Evolutionary conservation across 2,888 invertebrate species (phyloP).

Genomic region (Hedya salicella): DNA sequence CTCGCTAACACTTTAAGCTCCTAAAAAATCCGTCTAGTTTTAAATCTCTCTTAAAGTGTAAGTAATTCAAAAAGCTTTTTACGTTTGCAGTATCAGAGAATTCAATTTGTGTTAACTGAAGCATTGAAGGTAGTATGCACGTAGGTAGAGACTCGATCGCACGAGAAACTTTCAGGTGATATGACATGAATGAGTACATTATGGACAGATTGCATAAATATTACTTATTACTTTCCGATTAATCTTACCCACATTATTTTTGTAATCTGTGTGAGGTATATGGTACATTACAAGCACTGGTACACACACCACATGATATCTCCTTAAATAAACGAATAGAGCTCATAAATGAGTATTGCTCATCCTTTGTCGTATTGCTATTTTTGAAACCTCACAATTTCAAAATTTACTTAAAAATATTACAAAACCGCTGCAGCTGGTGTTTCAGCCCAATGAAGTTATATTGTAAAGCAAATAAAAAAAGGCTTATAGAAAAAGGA

Average conservation of each 20-base stretch:
- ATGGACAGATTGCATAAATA: no score
- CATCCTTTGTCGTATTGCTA: no score
- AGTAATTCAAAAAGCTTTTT: slow-evolving; percentile 43
- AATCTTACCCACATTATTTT: no score
- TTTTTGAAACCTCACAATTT: no score
- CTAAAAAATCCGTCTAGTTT: slow-evolving; percentile 39
- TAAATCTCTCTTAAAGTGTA: slow-evolving; percentile 43
- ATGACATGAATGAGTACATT: slow-evolving; percentile 51
- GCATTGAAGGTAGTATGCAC: slow-evolving; percentile 17
- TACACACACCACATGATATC: no score
- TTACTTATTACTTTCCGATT: no score
- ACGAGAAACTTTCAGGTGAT: slow-evolving; percentile 53
- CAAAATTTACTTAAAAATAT: not conserved
- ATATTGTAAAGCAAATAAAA: slow-evolving; percentile 67
- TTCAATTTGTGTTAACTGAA: slow-evolving; percentile 41
- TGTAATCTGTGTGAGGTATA: no score
- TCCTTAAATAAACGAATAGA: no score
- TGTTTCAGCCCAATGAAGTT: slow-evolving; percentile 60
- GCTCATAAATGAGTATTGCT: no score
- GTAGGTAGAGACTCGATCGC: not conserved
- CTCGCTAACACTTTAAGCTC: slow-evolving; percentile 42
- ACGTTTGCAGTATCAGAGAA: slow-evolving; percentile 33
- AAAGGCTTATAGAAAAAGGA: slow-evolving; percentile 57
- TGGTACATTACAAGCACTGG: no score
- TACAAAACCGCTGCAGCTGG: slow-evolving; percentile 39